These are phyloP conservation scores for Thunnus maccoyii DNA, from an alignment of 2,113 vertebrate species.

Conservation along the genomic window DNA sequence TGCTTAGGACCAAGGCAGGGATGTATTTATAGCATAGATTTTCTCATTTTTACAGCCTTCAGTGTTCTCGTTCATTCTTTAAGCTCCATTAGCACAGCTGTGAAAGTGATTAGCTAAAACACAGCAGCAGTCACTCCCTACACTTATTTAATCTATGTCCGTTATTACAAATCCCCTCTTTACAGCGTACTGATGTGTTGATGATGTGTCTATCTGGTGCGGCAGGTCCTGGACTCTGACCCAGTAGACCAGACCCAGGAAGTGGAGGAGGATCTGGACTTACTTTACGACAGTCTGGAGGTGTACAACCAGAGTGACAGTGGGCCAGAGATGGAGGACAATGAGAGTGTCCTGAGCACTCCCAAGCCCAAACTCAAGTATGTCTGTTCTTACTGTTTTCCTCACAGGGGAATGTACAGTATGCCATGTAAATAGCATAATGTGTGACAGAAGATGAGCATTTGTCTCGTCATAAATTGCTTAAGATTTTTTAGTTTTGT, in stretches of 20 bases:
- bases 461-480: no score
- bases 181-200: slow-evolving; percentile 27
- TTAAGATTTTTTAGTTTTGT: no score
- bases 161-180: slow-evolving; percentile 39
- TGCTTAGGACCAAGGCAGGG: slow-evolving; percentile 29
- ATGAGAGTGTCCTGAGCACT: slow-evolving; percentile 86
- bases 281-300: slow-evolving; percentile 87
- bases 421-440: no score
- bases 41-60: slow-evolving; percentile 35
- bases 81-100: slow-evolving; percentile 45
- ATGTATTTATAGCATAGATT: slow-evolving; percentile 48
- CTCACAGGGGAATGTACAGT: not conserved
- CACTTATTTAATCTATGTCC: slow-evolving; percentile 41
- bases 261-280: slow-evolving; percentile 87
- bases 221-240: slow-evolving; percentile 87
- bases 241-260: slow-evolving; percentile 87
- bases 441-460: no score
- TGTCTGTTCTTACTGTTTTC: not conserved
- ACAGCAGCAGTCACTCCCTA: slow-evolving; percentile 35
- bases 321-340: slow-evolving; percentile 87
- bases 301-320: slow-evolving; percentile 88
- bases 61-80: slow-evolving; percentile 27
- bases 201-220: slow-evolving; percentile 22
- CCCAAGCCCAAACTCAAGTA: slow-evolving; percentile 88
- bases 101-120: slow-evolving; percentile 55